Evolutionary conservation across 2,888 invertebrate species (phyloP).

Genomic region (Cryptocephalus moraei): DNA sequence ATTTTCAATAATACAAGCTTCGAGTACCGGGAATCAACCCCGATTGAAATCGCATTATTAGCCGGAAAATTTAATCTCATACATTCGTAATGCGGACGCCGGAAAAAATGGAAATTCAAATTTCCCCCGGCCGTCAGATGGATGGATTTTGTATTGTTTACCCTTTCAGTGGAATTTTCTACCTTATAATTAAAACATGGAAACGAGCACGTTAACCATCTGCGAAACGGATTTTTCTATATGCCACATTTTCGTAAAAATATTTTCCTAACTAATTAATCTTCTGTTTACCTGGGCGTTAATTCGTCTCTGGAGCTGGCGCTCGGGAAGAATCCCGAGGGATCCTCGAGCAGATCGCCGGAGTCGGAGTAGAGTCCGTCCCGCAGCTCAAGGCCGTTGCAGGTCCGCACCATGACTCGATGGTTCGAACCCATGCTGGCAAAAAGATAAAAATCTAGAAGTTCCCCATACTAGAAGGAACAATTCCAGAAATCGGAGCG

Average conservation of each 20-base stretch:
- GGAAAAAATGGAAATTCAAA: background rate
- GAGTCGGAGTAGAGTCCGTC: conserved; percentile 39
- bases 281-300: conserved; percentile 39
- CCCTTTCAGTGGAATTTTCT: no score
- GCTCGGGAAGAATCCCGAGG: conserved; percentile 44
- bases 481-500: no score
- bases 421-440: conserved; percentile 17
- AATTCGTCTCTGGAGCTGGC: conserved; percentile 47
- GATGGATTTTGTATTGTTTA: no score
- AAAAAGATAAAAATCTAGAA: background rate
- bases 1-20: no score
- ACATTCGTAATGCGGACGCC: background rate
- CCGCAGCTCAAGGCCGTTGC: conserved; percentile 65
- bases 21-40: background rate
- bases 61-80: background rate
- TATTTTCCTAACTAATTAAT: background rate
- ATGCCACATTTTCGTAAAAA: no score
- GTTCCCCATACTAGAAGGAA: no score
- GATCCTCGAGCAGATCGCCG: conserved; percentile 33
- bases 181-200: no score
- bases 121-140: background rate
- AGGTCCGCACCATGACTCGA: conserved; percentile 65
- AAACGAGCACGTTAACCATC: no score
- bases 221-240: no score
- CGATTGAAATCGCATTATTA: background rate